phyloP scores from a whole-genome alignment of 2,113 vertebrate genomes.

The Microcebus griseorufus region DNA sequence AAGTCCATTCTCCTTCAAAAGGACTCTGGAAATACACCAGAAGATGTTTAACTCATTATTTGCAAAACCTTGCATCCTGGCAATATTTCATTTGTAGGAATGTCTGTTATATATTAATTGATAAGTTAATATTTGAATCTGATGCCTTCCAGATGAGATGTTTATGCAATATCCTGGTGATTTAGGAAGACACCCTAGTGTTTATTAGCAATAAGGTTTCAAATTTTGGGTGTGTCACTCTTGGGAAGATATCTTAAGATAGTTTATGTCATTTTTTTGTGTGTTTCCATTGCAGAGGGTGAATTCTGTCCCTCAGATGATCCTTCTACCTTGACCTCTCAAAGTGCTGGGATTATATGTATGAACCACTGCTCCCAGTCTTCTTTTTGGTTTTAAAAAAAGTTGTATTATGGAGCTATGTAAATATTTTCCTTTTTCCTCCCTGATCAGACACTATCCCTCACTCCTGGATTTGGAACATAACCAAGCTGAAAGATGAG shows the following conservation, averaged over 20 bases:
- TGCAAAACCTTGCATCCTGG: neutral
- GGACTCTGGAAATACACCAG: neutral
- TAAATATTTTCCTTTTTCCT: slow-evolving; percentile 73
- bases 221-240: neutral
- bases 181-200: neutral
- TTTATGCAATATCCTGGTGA: slow-evolving; percentile 32
- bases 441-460: slow-evolving; percentile 60
- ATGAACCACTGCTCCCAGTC: too few species aligned
- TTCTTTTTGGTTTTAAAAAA: neutral
- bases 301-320: too few species aligned
- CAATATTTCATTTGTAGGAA: neutral
- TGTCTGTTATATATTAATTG: neutral
- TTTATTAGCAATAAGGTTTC: neutral
- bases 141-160: slow-evolving; percentile 26
- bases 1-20: neutral
- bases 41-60: neutral
- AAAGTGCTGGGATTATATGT: too few species aligned
- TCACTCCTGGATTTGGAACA: slow-evolving; percentile 65
- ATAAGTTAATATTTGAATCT: neutral
- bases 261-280: slow-evolving; percentile 20
- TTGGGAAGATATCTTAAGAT: slow-evolving; percentile 12
- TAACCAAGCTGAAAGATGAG: slow-evolving; percentile 57
- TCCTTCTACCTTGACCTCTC: too few species aligned
- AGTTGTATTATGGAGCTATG: slow-evolving; percentile 43
- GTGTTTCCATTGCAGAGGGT: slow-evolving; percentile 17